Evolutionary conservation across 1,140 invertebrate genomes (phyloP).

Genomic region (Sycobia sp.): DNA sequence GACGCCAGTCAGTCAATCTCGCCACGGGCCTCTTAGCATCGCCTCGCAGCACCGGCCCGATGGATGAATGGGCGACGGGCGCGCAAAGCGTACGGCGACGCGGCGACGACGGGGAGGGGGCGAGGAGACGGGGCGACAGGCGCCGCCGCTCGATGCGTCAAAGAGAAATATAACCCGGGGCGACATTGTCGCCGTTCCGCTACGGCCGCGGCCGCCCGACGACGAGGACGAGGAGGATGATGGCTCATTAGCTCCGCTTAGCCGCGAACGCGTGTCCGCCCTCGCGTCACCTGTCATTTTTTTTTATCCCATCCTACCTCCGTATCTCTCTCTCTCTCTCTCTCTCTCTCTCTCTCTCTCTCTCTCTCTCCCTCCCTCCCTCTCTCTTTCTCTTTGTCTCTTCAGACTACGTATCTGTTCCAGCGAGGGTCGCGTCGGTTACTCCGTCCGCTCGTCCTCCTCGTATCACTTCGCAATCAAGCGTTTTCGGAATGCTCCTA

Average conservation of each 20-base stretch:
- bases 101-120: conserved; percentile 20
- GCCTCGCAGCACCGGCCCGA: background rate
- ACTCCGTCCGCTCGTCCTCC: conserved; percentile 1
- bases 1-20: conserved; percentile 57
- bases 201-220: too few relatives aligned
- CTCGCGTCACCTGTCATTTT: conserved; percentile 36
- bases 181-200: too few relatives aligned
- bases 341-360: background rate
- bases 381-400: conserved; percentile 5
- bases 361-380: background rate
- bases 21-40: background rate
- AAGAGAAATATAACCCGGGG: conserved; percentile 61
- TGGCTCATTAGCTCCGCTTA: conserved; percentile 61
- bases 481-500: too few relatives aligned
- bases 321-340: background rate
- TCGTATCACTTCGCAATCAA: background rate
- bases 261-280: conserved; percentile 51
- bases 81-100: background rate
- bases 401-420: too few relatives aligned
- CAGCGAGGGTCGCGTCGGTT: too few relatives aligned
- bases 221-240: conserved; percentile 54
- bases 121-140: conserved; percentile 48
- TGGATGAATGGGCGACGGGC: conserved; percentile 16
- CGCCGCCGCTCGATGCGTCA: conserved; percentile 60
- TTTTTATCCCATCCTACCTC: conserved; percentile 31